Percentiles rank a stretch among this genome's conserved stretches.
phyloP scores from a whole-genome alignment of 2,888 invertebrate species.

The Camponotus fellah region DNA sequence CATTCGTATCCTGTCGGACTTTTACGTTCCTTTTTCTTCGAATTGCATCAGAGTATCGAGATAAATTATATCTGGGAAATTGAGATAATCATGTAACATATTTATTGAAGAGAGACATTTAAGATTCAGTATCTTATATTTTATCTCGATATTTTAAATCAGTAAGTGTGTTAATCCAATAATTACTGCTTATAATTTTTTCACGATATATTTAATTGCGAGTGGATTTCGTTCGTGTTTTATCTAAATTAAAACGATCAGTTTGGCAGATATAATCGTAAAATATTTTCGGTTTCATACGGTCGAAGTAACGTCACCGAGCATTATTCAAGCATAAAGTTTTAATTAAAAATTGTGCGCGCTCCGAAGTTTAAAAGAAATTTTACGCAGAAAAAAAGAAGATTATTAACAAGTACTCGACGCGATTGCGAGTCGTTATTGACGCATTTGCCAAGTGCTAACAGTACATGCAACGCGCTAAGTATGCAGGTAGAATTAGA shows the following conservation, averaged over 20 bases:
- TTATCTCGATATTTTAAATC: neutral
- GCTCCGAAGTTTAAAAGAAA: neutral
- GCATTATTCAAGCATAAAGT: conserved; percentile 3
- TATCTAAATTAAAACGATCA: neutral
- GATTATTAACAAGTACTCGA: neutral
- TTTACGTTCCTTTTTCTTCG: neutral
- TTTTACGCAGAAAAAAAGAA: neutral
- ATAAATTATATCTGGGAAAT: neutral
- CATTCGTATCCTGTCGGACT: conserved; percentile 5
- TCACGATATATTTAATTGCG: neutral
- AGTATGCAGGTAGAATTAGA: conserved; percentile 53
- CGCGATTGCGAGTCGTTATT: neutral
- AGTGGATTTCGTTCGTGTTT: neutral
- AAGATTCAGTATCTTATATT: neutral
- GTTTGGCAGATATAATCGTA: neutral
- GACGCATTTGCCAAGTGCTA: conserved; percentile 40
- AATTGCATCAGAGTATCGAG: neutral
- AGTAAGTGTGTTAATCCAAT: neutral
- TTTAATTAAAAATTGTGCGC: conserved; percentile 37
- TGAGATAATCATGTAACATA: neutral
- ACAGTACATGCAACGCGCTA: conserved; percentile 62
- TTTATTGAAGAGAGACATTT: neutral
- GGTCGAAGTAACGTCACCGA: neutral
- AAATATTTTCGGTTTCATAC: neutral
- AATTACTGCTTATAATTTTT: neutral